Conservation (phyloP, 2,797 vertebrate genomes). For the Falco rusticolus region DNA sequence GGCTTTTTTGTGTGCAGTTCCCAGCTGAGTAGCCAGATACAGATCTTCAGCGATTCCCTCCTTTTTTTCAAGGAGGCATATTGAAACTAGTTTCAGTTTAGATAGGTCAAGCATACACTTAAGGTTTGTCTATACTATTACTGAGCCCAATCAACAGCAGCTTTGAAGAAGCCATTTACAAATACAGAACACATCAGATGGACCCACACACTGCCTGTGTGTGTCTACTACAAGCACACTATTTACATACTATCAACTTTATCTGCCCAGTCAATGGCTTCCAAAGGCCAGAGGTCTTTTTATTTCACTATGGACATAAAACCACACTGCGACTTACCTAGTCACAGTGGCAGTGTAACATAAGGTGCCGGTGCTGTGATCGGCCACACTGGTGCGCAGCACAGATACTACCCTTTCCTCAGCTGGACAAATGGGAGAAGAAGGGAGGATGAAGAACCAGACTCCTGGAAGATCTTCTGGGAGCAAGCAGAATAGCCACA, state of each 20-base stretch:
- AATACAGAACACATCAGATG: neutral
- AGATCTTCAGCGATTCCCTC: neutral
- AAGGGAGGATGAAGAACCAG: neutral
- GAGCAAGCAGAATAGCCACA: neutral
- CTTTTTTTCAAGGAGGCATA: neutral
- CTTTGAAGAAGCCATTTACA: neutral
- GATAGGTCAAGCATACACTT: neutral
- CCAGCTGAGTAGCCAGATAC: neutral
- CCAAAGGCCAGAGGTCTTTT: neutral
- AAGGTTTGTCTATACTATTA: neutral
- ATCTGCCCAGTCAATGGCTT: neutral
- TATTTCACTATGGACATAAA: neutral
- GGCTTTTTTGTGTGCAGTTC: neutral
- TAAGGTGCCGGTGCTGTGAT: neutral
- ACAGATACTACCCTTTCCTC: neutral
- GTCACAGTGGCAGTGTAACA: neutral
- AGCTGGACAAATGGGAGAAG: neutral
- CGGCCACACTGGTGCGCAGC: too few relatives aligned
- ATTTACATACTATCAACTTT: neutral
- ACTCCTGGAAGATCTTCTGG: neutral
- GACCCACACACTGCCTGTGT: neutral
- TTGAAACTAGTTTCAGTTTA: neutral
- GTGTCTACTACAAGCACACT: neutral
- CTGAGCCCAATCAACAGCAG: neutral
- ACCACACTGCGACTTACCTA: neutral